Conservation (phyloP, 2,797 vertebrate genomes). For the Aphelocoma californica region DNA sequence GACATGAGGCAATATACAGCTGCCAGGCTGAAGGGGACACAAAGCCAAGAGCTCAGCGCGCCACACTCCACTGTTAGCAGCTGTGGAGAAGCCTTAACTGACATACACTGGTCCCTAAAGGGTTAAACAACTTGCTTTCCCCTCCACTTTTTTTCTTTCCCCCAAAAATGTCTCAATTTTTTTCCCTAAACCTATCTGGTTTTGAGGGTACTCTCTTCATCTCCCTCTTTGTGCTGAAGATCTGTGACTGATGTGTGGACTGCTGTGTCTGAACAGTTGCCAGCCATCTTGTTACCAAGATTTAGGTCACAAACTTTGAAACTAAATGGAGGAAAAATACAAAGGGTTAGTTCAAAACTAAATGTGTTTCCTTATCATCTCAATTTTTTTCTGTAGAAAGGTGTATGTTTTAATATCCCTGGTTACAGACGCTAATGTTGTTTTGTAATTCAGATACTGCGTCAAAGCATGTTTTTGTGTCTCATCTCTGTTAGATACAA, state of each 20-base stretch:
- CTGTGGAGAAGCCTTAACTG: accelerated
- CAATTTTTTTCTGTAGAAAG: neutral
- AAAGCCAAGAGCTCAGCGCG: neutral
- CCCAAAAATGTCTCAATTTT: neutral
- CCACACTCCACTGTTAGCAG: neutral
- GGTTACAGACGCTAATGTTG: neutral
- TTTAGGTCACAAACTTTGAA: conserved; percentile 13
- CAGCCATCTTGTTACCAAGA: conserved; percentile 24
- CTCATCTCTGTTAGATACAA: neutral
- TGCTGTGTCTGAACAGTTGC: neutral
- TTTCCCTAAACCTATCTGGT: neutral
- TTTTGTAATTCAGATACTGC: neutral
- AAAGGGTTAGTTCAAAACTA: neutral
- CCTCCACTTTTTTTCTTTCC: neutral
- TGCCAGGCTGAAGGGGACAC: neutral
- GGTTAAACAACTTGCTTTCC: neutral
- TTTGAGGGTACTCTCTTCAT: neutral
- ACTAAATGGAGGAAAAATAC: conserved; percentile 3
- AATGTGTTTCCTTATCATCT: neutral
- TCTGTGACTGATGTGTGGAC: neutral
- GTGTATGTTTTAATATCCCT: neutral
- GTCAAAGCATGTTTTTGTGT: neutral
- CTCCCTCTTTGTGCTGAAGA: neutral
- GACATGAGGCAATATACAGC: neutral
- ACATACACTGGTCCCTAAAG: neutral